Conservation (phyloP, 2,888 invertebrate genomes). For the Xiphydria camelus region DNA sequence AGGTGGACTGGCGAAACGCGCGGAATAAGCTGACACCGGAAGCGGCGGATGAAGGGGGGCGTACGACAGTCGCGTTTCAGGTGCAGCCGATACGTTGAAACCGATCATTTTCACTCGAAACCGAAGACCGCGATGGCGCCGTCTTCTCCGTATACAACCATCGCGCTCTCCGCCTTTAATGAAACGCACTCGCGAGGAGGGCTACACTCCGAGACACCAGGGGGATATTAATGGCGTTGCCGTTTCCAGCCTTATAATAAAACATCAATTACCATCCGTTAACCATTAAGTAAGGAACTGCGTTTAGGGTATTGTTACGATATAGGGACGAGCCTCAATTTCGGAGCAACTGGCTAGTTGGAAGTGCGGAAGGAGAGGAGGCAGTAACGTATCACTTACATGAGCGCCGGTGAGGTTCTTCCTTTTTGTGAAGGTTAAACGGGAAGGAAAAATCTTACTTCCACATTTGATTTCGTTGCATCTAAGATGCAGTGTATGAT, state of each 20-base stretch:
- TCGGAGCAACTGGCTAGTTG: constrained; percentile 7
- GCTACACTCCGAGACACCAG: background rate
- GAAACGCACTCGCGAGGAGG: no score
- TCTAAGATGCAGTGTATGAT: no score
- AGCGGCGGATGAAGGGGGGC: constrained; percentile 1
- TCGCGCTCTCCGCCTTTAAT: no score
- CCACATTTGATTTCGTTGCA: no score
- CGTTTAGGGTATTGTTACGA: constrained; percentile 10
- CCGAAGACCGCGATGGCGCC: background rate
- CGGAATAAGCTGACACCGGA: no score
- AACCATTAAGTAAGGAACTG: constrained; percentile 9
- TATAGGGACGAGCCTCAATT: constrained; percentile 5
- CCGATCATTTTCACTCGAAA: constrained; percentile 1
- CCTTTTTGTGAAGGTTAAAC: no score
- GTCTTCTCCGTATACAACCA: no score
- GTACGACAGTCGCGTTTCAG: background rate
- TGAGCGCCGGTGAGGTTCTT: no score
- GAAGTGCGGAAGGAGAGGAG: background rate
- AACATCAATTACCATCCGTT: constrained; percentile 15
- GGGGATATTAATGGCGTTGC: constrained; percentile 13
- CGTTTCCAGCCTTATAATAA: constrained; percentile 14
- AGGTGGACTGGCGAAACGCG: no score
- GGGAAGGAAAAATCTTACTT: no score
- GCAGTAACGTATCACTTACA: constrained; percentile 5
- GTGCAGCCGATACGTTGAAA: background rate